phyloP scores from a whole-genome alignment of 2,888 invertebrate species.

The Sympetrum striolatum region DNA sequence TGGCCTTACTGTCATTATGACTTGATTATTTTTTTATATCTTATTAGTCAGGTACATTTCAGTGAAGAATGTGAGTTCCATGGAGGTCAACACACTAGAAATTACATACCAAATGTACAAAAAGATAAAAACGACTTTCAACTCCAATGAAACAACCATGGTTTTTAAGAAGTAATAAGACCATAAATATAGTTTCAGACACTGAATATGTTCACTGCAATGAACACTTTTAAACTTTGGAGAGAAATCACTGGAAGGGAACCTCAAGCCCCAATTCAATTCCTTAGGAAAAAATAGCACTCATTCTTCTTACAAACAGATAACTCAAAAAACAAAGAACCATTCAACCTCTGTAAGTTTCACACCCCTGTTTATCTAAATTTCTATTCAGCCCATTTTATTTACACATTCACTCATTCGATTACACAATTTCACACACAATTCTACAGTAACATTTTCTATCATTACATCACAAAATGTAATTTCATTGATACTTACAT shows the following conservation, averaged over 20 bases:
- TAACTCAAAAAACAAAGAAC: not conserved
- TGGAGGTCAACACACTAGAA: conserved; percentile 1
- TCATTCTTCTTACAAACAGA: too few relatives aligned
- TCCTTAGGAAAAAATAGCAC: not conserved
- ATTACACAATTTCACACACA: not conserved
- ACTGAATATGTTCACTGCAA: conserved; percentile 1
- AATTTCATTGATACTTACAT: not conserved
- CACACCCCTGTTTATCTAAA: not conserved
- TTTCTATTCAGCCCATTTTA: not conserved
- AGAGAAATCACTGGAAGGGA: conserved; percentile 32
- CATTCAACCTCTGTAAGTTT: not conserved
- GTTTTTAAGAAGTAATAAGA: not conserved
- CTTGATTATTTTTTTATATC: conserved; percentile 1
- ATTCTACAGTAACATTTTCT: not conserved
- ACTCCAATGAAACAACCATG: conserved; percentile 16
- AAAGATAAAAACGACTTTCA: conserved; percentile 16
- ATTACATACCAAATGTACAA: conserved; percentile 39
- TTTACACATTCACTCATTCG: not conserved
- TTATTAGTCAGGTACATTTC: conserved; percentile 14
- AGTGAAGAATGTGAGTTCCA: conserved; percentile 38
- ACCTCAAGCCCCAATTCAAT: not conserved
- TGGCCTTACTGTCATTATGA: conserved; percentile 7
- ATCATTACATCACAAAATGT: conserved; percentile 26
- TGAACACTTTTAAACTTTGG: conserved; percentile 21
- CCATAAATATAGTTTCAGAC: not conserved